Evolutionary conservation across 2,888 invertebrate genomes (phyloP).

Genomic region (Eustalomyia histrio): DNA sequence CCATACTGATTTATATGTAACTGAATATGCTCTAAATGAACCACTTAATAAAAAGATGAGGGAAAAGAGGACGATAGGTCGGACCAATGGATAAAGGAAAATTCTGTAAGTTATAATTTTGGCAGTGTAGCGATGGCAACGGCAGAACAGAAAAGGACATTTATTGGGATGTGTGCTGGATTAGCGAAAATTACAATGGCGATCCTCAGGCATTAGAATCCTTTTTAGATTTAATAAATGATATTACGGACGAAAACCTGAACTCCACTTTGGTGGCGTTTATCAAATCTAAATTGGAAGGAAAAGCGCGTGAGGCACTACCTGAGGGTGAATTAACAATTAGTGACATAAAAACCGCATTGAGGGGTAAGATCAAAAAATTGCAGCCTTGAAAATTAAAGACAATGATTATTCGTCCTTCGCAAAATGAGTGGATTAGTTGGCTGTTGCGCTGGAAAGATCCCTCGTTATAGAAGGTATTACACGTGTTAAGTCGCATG

Average conservation of each 20-base stretch:
- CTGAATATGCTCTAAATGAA: too few relatives aligned
- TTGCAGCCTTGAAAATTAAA: conserved; percentile 25
- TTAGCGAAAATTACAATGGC: too few relatives aligned
- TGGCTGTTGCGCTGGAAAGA: too few relatives aligned
- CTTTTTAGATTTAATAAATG: conserved; percentile 9
- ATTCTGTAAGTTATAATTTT: conserved; percentile 9
- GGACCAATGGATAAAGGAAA: neutral
- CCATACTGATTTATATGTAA: too few relatives aligned
- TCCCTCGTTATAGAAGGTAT: neutral
- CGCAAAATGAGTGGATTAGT: conserved; percentile 1
- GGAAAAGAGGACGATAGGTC: conserved; percentile 1
- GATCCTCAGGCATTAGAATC: too few relatives aligned
- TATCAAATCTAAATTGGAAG: too few relatives aligned
- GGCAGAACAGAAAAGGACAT: conserved; percentile 8
- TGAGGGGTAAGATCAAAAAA: conserved; percentile 30
- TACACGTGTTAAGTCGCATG: too few relatives aligned
- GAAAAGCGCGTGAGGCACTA: conserved; percentile 39
- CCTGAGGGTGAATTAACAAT: conserved; percentile 8
- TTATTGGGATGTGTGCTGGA: conserved; percentile 23
- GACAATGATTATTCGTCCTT: conserved; percentile 25
- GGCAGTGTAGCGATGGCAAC: conserved; percentile 10
- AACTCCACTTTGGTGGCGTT: too few relatives aligned
- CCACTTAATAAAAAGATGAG: too few relatives aligned
- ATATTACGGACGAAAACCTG: too few relatives aligned
- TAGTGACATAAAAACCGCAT: conserved; percentile 21